A percentile compares a stretch with the other conserved stretches of the same genome.
Conservation (phyloP, 2,113 vertebrate genomes). For the Toxotes jaculatrix region DNA sequence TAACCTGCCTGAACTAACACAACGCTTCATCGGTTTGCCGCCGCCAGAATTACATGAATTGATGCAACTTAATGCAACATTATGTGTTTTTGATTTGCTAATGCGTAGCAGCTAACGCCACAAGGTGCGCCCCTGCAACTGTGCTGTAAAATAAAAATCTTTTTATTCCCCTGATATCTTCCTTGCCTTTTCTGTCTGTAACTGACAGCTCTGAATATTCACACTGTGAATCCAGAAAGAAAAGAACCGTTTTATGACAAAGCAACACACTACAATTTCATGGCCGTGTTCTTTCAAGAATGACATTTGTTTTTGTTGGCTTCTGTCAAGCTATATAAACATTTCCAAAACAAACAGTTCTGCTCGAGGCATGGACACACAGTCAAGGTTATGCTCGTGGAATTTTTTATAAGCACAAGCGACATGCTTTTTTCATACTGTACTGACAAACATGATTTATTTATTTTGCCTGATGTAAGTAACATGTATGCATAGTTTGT, state of each 20-base stretch:
- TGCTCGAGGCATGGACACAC: neutral
- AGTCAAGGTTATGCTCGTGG: slow-evolving; percentile 13
- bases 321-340: neutral
- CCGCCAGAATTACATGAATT: neutral
- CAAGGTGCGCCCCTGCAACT: neutral
- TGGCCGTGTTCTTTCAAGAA: no score
- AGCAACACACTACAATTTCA: no score
- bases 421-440: slow-evolving; percentile 18
- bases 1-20: neutral
- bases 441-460: slow-evolving; percentile 35
- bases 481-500: neutral
- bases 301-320: neutral
- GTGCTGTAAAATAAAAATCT: neutral
- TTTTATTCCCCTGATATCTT: no score
- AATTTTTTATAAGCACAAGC: slow-evolving; percentile 24
- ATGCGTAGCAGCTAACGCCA: neutral
- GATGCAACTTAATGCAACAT: neutral
- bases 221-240: no score
- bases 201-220: no score
- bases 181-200: no score
- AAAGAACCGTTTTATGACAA: no score
- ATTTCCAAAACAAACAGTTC: neutral
- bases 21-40: neutral
- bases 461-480: neutral
- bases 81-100: neutral